Percentiles rank a stretch among this genome's conserved stretches.
These are phyloP conservation scores for Rissa tridactyla DNA, from an alignment of 2,113 vertebrate genomes.

Conservation along the genomic window DNA sequence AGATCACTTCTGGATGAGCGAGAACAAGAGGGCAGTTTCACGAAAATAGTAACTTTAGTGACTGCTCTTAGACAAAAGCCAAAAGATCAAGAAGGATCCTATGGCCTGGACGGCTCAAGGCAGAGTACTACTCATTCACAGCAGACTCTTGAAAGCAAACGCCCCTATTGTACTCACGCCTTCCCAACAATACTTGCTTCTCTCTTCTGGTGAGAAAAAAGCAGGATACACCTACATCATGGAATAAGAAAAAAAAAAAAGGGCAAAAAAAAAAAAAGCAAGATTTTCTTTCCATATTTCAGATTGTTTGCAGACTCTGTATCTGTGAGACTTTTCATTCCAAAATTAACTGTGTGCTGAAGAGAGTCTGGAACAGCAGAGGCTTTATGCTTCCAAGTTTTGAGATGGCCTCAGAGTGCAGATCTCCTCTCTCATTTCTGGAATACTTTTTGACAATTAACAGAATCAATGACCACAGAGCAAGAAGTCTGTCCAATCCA, in stretches of 20 bases:
- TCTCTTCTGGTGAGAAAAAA: not conserved
- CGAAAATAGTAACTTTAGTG: not conserved
- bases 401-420: not conserved
- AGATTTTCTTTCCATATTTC: not conserved
- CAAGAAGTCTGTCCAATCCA: slow-evolving; percentile 32
- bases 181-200: not conserved
- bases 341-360: slow-evolving; percentile 25
- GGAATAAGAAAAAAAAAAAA: not conserved
- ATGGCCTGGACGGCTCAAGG: not conserved
- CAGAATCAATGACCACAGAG: slow-evolving; percentile 26
- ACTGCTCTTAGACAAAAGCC: not conserved
- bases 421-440: slow-evolving; percentile 9
- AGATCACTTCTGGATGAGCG: not conserved
- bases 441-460: slow-evolving; percentile 47
- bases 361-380: slow-evolving; percentile 28
- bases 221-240: not conserved
- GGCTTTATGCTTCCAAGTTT: slow-evolving; percentile 20
- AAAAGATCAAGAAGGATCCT: not conserved
- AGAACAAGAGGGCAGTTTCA: not conserved
- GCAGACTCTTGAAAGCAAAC: not conserved
- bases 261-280: not conserved
- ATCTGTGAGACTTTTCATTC: slow-evolving; percentile 16
- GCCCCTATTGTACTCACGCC: not conserved
- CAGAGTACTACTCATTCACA: not conserved
- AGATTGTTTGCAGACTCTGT: not conserved